Evolutionary conservation across 2,888 invertebrate genomes (phyloP), one percentile per base, ranked within the genome.

Genomic region (Erebia epiphron): DNA sequence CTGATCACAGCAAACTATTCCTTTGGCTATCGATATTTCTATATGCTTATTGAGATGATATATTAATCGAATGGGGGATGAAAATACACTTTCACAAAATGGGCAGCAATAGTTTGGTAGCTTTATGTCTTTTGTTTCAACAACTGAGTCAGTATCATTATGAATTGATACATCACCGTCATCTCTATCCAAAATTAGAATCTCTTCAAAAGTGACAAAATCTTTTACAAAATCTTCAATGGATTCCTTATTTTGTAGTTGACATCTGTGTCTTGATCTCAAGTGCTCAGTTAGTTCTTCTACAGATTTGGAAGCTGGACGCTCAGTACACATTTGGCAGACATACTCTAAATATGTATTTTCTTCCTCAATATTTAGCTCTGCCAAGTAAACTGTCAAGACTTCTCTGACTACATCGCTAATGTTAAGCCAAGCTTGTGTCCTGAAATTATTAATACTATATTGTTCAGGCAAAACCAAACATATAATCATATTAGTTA

Each of bases 21-120:
- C 83, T 1, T 79, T 74, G 0, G 81, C 79, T 4, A 81, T 72
- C 16, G 75, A 75, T 5, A 87, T 76, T 46, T 86, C 80, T 2
- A 83, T 71, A 75, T 92, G 92, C 61, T 74, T 78, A 70, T 84
- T 86, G 5, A 90, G 78, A 66, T 92, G 92, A 58, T 79, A 81
- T 1, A 85, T 66, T 0, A 92, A 83, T 9, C 90, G 82, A 5
- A 84, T 80, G 1, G 82, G 65, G 0, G 90, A 83, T 0, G 90
- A 84, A 73, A 89, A 91, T 13, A 83, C 78, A 67, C 79, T 84
- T 9, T 81, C 75, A 70, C 91, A 91, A 73, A 81, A 86, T 0
- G 89, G 90, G 71, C 92, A 90, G 66, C 71, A 79, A 52, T 81
- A 78, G 43, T 78, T 77, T 1, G 79, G 81, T 7, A 82, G 57